A percentile compares a stretch with the other conserved stretches of the same genome.
These are phyloP conservation scores for Tetranychus piercei DNA, from an alignment of 2,888 invertebrate species.

Conservation along the genomic window DNA sequence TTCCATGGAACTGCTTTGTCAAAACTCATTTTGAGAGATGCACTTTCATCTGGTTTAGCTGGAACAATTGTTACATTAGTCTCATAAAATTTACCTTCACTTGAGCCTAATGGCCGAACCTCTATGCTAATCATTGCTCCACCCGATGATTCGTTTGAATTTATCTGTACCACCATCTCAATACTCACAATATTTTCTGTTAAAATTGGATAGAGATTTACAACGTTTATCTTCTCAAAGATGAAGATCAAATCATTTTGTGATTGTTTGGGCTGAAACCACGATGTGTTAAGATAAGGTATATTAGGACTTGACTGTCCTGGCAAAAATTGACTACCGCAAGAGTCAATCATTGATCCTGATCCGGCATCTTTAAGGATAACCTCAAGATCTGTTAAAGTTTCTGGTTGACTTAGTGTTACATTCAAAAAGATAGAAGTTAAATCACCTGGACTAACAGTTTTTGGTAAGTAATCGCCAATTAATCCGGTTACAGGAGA, in stretches of 20 bases:
- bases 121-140: background rate
- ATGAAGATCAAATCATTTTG: background rate
- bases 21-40: background rate
- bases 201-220: background rate
- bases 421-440: constrained; percentile 8
- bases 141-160: background rate
- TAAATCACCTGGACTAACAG: background rate
- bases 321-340: background rate
- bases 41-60: background rate
- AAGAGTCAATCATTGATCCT: background rate
- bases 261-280: background rate
- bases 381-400: background rate
- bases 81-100: background rate
- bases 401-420: background rate
- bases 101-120: background rate
- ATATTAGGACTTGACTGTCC: background rate
- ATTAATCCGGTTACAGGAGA: background rate
- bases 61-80: background rate
- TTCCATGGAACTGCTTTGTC: background rate
- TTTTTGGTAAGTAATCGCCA: background rate
- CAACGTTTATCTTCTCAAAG: background rate
- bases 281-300: background rate
- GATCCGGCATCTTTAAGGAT: background rate
- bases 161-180: background rate
- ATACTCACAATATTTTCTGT: background rate